A percentile compares a stretch with the other conserved stretches of the same genome.
Conservation (phyloP, 2,113 vertebrate species). For the Petroica traversi region DNA sequence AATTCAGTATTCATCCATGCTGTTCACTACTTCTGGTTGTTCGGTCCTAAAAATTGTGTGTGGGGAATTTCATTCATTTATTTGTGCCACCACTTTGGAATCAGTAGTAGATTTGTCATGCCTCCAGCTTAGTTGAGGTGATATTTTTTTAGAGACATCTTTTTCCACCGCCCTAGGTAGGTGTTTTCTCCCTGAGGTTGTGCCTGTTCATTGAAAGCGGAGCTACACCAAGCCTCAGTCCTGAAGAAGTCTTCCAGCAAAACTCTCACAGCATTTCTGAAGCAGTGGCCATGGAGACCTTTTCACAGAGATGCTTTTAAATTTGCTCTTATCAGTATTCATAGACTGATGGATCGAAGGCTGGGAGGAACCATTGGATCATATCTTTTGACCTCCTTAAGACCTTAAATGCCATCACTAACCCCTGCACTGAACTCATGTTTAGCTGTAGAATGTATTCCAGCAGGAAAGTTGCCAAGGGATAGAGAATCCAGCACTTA, state of each 20-base stretch:
- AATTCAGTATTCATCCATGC: background rate
- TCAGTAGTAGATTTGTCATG: background rate
- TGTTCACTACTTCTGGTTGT: background rate
- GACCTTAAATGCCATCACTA: conserved; percentile 2
- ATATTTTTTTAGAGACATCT: background rate
- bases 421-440: background rate
- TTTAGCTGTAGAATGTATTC: background rate
- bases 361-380: background rate
- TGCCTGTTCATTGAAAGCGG: background rate
- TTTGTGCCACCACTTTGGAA: background rate
- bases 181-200: background rate
- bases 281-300: background rate
- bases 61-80: background rate
- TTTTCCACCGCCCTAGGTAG: rapidly evolving
- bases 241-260: background rate
- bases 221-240: background rate
- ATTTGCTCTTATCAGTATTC: conserved; percentile 12
- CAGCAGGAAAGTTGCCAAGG: background rate
- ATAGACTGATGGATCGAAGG: background rate
- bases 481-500: background rate
- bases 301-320: background rate
- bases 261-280: background rate
- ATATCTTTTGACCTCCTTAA: background rate
- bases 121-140: background rate
- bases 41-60: rapidly evolving